Evolutionary conservation across 2,113 vertebrate species (phyloP), one percentile per base, ranked within the genome.

Genomic region (Crotalus tigris): DNA sequence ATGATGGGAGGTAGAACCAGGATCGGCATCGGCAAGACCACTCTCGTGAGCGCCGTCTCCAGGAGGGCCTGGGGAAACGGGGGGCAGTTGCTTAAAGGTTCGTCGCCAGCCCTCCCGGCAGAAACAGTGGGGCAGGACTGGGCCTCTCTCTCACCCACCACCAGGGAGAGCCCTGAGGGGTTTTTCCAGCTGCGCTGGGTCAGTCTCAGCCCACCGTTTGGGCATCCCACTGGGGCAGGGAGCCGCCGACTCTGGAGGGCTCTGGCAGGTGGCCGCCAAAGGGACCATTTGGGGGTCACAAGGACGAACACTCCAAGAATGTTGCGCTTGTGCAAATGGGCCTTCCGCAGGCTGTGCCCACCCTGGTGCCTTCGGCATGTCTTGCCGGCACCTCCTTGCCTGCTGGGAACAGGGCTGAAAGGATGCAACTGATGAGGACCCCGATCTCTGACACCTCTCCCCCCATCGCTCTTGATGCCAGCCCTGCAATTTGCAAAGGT

Each of bases 1-100:
- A 99, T 96, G 92, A 99, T 95, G 1, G 99, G 99, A 92, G 99
- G 98, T 87, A 99, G 98, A 93, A 99, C 97, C 97, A 99, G 98
- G 92, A 99, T 98, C 15, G 99, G 99, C 98, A 99, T 98, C 1
- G 99, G 99, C n/a, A 99, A 97, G 91, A 99, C 98, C 93, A 99
- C 98, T 92, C 98, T 96, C 0, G 98, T 99, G 96, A 99, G 96
- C 26, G 99, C 98, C 0, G 99, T 99, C 97, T 99, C 99, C 81
- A 98, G 81, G 95, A 99, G 98, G 69, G 99, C 99, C 99, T 99
- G 98, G 0, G 53, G 92, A 51, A 94, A 59, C 19, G 17, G 0
- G 69, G 93, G 54, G 11, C 44, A 3, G 0, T 33, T 21, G 81
- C 87, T 5, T 39, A 59, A 51, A 88, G 29, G 55, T 19, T 12